These are phyloP conservation scores for Clarias pachynema DNA, from an alignment of 2,797 vertebrate genomes.

Conservation along the genomic window DNA sequence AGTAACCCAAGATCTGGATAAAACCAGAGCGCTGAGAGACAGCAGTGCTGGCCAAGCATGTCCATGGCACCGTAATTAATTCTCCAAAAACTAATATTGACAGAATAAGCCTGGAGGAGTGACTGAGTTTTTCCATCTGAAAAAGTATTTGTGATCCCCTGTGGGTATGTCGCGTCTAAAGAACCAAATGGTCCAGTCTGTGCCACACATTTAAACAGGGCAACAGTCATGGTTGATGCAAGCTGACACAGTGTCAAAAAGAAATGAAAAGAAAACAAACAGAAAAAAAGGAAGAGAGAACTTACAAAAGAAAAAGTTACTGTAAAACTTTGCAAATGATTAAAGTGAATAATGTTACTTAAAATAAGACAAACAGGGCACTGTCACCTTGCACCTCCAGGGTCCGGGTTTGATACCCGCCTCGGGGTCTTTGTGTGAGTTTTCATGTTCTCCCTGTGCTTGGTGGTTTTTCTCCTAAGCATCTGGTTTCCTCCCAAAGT, in stretches of 20 bases:
- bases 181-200: background rate
- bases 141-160: background rate
- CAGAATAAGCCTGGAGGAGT: background rate
- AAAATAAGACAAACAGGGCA: background rate
- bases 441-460: too few species aligned
- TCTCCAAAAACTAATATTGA: background rate
- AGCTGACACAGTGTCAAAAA: background rate
- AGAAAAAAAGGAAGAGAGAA: background rate
- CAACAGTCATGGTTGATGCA: background rate
- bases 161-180: background rate
- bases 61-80: background rate
- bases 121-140: background rate
- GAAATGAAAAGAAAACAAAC: background rate
- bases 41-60: background rate
- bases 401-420: too few species aligned
- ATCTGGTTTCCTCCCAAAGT: too few species aligned
- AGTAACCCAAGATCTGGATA: background rate
- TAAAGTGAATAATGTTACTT: too few species aligned
- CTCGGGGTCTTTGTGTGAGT: too few species aligned
- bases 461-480: too few species aligned
- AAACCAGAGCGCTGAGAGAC: background rate
- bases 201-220: background rate
- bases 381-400: too few species aligned
- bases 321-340: background rate
- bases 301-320: background rate